Conservation (phyloP, 1,140 invertebrate genomes). For the Zaprionus africanus region DNA sequence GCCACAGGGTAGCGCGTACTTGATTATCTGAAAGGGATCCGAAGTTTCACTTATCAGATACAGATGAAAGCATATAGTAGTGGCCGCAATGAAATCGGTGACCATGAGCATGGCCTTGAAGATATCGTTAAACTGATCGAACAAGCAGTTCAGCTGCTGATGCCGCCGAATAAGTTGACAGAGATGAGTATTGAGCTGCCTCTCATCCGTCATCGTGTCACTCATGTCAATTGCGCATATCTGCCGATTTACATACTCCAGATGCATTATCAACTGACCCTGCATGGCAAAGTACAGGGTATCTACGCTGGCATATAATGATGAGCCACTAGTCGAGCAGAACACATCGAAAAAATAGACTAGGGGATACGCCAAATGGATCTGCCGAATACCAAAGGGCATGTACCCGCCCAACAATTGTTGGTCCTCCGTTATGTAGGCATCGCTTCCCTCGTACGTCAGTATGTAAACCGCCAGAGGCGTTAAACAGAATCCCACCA, state of each 20-base stretch:
- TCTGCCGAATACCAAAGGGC: not conserved
- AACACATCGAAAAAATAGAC: not conserved
- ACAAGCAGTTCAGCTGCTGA: slow-evolving; percentile 49
- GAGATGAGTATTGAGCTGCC: slow-evolving; percentile 15
- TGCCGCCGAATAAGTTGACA: slow-evolving; percentile 42
- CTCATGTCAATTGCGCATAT: not conserved
- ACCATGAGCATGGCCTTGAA: slow-evolving; percentile 52
- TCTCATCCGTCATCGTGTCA: slow-evolving; percentile 9
- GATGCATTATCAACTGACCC: slow-evolving; percentile 1
- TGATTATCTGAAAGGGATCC: slow-evolving; percentile 29
- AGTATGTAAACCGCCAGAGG: not conserved
- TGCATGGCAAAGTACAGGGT: not conserved
- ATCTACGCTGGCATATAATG: not conserved
- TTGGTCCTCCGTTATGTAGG: not conserved
- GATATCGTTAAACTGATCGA: slow-evolving; percentile 52
- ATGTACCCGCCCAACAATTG: not conserved
- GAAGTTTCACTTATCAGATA: slow-evolving; percentile 50
- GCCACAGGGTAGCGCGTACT: slow-evolving; percentile 30
- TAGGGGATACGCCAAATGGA: not conserved
- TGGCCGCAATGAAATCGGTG: slow-evolving; percentile 49
- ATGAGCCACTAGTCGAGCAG: not conserved
- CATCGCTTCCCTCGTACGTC: not conserved
- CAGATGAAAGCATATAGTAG: slow-evolving; percentile 56
- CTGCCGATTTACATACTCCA: not conserved
- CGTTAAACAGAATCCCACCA: not conserved